A percentile compares a stretch with the other conserved stretches of the same genome.
These are phyloP conservation scores for Cynaeus angustus DNA, from an alignment of 2,888 invertebrate genomes.

Conservation along the genomic window DNA sequence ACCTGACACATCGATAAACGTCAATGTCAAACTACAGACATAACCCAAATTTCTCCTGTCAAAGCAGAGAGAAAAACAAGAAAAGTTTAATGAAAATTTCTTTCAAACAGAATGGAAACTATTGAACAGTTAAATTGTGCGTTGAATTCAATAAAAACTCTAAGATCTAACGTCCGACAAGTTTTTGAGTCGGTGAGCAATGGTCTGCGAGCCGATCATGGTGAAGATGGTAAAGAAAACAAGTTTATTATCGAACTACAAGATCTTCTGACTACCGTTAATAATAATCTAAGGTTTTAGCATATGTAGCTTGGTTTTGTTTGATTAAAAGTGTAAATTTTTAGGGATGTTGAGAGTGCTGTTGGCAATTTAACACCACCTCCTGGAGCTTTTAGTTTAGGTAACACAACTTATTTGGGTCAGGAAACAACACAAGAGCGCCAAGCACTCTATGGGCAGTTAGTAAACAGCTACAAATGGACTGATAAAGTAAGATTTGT, in stretches of 20 bases:
- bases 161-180: conserved; percentile 88
- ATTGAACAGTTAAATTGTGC: conserved; percentile 85
- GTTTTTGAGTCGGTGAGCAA: conserved; percentile 91
- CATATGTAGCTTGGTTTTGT: neutral
- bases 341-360: conserved; percentile 88
- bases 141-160: conserved; percentile 82
- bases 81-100: neutral
- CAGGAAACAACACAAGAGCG: conserved; percentile 94
- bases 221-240: conserved; percentile 85
- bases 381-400: conserved; percentile 87
- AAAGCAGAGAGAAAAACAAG: too few species aligned
- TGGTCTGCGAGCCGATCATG: conserved; percentile 85
- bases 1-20: too few species aligned
- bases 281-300: conserved; percentile 82
- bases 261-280: conserved; percentile 86
- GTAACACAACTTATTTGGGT: conserved; percentile 88
- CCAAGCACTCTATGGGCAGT: conserved; percentile 88
- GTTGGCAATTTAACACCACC: conserved; percentile 83
- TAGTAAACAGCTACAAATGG: conserved; percentile 95
- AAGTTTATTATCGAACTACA: conserved; percentile 86
- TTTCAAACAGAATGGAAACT: conserved; percentile 61
- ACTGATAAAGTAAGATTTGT: conserved; percentile 82
- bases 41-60: too few species aligned
- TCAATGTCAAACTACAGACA: too few species aligned
- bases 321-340: conserved; percentile 51